A percentile compares a stretch with the other conserved stretches of the same genome.
Conservation (phyloP, 2,113 vertebrate species). For the Perognathus longimembris region DNA sequence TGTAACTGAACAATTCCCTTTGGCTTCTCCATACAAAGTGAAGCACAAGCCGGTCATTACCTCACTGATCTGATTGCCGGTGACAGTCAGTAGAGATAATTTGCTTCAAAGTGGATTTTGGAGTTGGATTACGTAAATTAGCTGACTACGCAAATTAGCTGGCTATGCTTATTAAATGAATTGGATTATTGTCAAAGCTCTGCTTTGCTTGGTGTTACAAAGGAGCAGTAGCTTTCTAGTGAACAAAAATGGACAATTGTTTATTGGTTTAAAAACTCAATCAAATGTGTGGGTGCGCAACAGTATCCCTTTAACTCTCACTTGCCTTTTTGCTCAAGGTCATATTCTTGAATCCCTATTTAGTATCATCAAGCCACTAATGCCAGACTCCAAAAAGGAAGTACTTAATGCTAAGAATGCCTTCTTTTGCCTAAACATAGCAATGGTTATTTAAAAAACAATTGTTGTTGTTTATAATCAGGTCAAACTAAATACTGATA, state of each 20-base stretch:
- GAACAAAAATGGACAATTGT: neutral
- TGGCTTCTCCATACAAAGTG: neutral
- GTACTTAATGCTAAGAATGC: neutral
- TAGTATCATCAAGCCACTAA: conserved; percentile 12
- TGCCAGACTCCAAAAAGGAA: neutral
- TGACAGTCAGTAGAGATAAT: conserved; percentile 55
- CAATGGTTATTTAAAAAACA: neutral
- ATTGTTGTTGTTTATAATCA: conserved; percentile 33
- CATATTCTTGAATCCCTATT: conserved; percentile 20
- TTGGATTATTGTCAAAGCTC: conserved; percentile 5
- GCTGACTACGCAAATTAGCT: conserved; percentile 45
- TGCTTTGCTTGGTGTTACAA: neutral
- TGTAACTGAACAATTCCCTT: neutral
- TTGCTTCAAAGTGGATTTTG: conserved; percentile 42
- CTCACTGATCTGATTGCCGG: conserved; percentile 27
- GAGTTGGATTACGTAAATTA: conserved; percentile 59
- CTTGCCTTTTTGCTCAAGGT: no score
- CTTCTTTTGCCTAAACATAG: conserved; percentile 4
- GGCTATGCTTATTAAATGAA: conserved; percentile 39
- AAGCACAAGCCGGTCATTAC: neutral
- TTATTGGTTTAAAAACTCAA: neutral
- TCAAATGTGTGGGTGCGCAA: no score
- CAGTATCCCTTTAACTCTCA: no score
- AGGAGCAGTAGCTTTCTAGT: neutral
- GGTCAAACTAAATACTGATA: neutral